A percentile compares a stretch with the other conserved stretches of the same genome.
Evolutionary conservation across 2,113 vertebrate genomes (phyloP).

Genomic region (Phoenicopterus ruber): DNA sequence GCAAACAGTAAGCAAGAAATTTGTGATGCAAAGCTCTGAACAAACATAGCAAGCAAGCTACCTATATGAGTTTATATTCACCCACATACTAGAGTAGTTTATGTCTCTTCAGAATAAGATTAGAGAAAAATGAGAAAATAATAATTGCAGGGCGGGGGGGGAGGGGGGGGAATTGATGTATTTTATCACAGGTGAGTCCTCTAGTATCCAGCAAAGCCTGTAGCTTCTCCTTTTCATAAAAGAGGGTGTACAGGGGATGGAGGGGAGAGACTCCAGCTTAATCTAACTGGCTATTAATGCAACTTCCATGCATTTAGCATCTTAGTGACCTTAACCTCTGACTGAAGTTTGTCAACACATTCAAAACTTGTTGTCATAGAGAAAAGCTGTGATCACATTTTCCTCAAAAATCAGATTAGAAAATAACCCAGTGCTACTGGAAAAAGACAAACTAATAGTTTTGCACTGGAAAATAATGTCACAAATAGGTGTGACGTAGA

Average conservation of each 20-base stretch:
- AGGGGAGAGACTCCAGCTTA: not conserved
- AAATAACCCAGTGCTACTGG: not conserved
- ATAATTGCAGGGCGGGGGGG: too few relatives aligned
- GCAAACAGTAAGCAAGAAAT: not conserved
- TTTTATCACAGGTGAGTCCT: not conserved
- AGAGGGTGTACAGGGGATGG: fast-evolving
- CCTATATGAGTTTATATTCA: not conserved
- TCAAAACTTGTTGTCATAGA: not conserved
- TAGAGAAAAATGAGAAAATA: not conserved
- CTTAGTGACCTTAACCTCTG: not conserved
- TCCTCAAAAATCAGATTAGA: not conserved
- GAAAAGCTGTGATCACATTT: not conserved
- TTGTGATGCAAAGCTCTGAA: not conserved
- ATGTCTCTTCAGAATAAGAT: not conserved
- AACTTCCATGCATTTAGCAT: not conserved
- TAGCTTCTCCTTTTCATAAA: not conserved
- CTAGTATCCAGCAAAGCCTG: not conserved
- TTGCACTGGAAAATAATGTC: not conserved
- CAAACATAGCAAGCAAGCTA: not conserved
- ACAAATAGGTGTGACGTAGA: not conserved
- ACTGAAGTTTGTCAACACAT: not conserved
- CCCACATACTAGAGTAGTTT: not conserved
- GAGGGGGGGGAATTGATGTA: too few relatives aligned
- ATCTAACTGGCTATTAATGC: not conserved
- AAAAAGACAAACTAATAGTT: not conserved